Base-by-base conservation (phyloP, 2,888 invertebrate genomes). In the Ischnus inquisitorius region DNA sequence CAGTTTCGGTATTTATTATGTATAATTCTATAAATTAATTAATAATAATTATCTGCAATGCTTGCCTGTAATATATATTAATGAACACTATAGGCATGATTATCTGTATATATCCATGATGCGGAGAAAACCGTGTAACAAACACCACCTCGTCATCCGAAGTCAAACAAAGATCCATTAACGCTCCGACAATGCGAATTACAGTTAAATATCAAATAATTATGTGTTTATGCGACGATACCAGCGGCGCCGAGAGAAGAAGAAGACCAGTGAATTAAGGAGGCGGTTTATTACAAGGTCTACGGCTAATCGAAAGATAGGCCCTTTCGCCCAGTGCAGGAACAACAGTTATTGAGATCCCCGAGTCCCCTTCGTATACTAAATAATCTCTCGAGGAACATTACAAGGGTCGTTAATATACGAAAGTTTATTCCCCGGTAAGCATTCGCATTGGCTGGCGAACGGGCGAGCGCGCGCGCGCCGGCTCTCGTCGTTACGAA, bases 391-490 rank as follows among this genome's bases (percentile, higher is more conserved):
- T n/a, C 28, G 78, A 80, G 84, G 62, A 81, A 65, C 78, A 84
- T 84, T 78, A 84, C 69, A 69, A 75, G 64, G 84, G 81, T 84
- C 84, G 80, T 84, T 84, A 84, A 80, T 84, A 84, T 80, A 84
- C 84, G 78, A 78, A 84, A 84, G 69, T 81, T 84, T 81, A 84
- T 81, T 84, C 69, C 79, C 74, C 46, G 28, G 75, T 75, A 39
- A 64, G 78, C 51, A 60, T 78, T 77, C 62, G 77, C 62, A 74
- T 68, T 64, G 64, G 62, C 48, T 57, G 57, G 71, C 19, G 48
- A 5, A 12, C 65, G 34, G 4, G 68, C 34, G 14, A 19, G 41
- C 19, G 51, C 65, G 46, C 39, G 68, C 25, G 25, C 19, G 51
- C 75, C 54, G 60, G 62, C 51, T 68, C 41, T 68, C 69, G 34